Conservation (phyloP, 2,797 vertebrate genomes). For the Schizothorax lantsangensis region DNA sequence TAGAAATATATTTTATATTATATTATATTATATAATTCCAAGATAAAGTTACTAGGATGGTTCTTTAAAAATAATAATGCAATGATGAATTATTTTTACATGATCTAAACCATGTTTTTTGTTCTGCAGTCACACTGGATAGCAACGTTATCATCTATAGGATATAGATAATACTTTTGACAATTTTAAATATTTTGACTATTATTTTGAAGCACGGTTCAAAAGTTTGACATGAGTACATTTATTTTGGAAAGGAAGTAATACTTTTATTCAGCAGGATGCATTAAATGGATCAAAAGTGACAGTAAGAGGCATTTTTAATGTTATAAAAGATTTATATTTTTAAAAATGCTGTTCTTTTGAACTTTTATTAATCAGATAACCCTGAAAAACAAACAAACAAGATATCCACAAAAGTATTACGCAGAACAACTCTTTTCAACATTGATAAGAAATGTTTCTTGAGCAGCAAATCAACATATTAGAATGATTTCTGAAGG, state of each 20-base stretch:
- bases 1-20: too few relatives aligned
- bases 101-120: not conserved
- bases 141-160: not conserved
- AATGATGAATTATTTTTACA: not conserved
- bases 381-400: too few relatives aligned
- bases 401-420: too few relatives aligned
- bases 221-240: not conserved
- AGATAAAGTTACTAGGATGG: too few relatives aligned
- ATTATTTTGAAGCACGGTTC: not conserved
- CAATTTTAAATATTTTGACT: not conserved
- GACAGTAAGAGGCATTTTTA: not conserved
- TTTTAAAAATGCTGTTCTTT: too few relatives aligned
- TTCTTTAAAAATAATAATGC: not conserved
- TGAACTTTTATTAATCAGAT: too few relatives aligned
- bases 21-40: not conserved
- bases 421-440: too few relatives aligned
- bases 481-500: too few relatives aligned
- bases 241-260: not conserved
- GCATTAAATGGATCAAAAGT: not conserved
- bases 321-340: too few relatives aligned
- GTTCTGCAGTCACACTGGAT: not conserved
- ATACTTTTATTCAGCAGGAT: not conserved
- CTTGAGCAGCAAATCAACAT: too few relatives aligned
- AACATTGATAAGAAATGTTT: too few relatives aligned
- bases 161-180: not conserved